Evolutionary conservation across 2,797 vertebrate species (phyloP).

Genomic region (Enoplosus armatus): DNA sequence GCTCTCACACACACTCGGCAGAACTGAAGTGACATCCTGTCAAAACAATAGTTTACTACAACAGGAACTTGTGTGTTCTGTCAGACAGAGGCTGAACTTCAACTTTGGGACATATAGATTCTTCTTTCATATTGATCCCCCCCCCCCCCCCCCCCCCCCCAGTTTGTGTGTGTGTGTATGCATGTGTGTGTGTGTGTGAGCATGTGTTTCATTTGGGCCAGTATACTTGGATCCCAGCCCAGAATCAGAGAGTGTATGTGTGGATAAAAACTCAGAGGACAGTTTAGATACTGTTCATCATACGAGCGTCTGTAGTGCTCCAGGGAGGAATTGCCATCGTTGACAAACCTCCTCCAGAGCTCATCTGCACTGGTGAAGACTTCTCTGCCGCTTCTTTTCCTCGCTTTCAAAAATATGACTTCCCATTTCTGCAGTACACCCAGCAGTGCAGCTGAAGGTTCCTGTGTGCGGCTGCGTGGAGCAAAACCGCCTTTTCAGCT

Average conservation of each 20-base stretch:
- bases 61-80: slow-evolving; percentile 88
- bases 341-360: slow-evolving; percentile 76
- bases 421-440: slow-evolving; percentile 32
- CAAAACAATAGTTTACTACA: slow-evolving; percentile 93
- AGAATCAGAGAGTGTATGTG: slow-evolving; percentile 66
- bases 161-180: slow-evolving; percentile 44
- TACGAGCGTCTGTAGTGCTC: slow-evolving; percentile 68
- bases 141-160: too few relatives aligned
- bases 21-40: slow-evolving; percentile 99
- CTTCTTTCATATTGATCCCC: slow-evolving; percentile 77
- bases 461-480: slow-evolving; percentile 27
- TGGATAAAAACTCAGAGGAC: slow-evolving; percentile 79
- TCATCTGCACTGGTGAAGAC: slow-evolving; percentile 47
- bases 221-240: slow-evolving; percentile 65
- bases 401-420: slow-evolving; percentile 37
- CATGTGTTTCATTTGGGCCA: slow-evolving; percentile 70
- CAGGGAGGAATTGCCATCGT: slow-evolving; percentile 70
- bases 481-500: not conserved
- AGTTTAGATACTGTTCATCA: slow-evolving; percentile 80
- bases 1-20: slow-evolving; percentile 83
- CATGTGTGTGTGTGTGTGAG: slow-evolving; percentile 45
- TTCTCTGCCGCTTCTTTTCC: slow-evolving; percentile 40
- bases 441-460: slow-evolving; percentile 32
- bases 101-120: slow-evolving; percentile 84
- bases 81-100: slow-evolving; percentile 85